These are phyloP conservation scores for Corydoras sp. DNA, from an alignment of 2,113 vertebrate genomes.

Conservation along the genomic window DNA sequence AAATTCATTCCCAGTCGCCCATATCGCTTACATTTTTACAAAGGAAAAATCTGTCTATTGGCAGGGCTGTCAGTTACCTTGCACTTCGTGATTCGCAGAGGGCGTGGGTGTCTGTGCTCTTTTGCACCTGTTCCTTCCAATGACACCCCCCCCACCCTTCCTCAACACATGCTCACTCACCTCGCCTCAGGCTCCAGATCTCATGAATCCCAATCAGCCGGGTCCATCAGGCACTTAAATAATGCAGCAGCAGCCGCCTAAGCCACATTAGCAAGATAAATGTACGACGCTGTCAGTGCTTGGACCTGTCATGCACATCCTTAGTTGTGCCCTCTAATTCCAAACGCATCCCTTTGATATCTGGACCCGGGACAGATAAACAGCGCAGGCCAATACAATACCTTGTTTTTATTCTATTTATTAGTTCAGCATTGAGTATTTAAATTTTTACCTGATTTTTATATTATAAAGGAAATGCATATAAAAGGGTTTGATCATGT, in stretches of 20 bases:
- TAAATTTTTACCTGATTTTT: no score
- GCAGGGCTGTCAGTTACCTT: slow-evolving; percentile 23
- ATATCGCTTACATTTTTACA: neutral
- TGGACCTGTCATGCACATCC: slow-evolving; percentile 18
- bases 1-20: neutral
- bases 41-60: neutral
- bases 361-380: slow-evolving; percentile 2
- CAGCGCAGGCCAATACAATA: neutral
- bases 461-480: no score
- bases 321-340: slow-evolving; percentile 20
- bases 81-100: neutral
- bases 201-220: slow-evolving; percentile 50
- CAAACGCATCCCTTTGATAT: slow-evolving; percentile 29
- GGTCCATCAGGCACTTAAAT: slow-evolving; percentile 46
- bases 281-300: slow-evolving; percentile 15
- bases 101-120: neutral
- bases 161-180: slow-evolving; percentile 4
- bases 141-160: slow-evolving; percentile 5
- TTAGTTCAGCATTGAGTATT: neutral
- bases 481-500: no score
- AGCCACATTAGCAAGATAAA: slow-evolving; percentile 48
- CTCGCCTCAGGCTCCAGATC: slow-evolving; percentile 35
- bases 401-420: neutral
- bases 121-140: slow-evolving; percentile 36
- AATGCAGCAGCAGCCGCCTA: slow-evolving; percentile 38